phyloP scores from a whole-genome alignment of 2,113 vertebrate species.

The Eclectus roratus region DNA sequence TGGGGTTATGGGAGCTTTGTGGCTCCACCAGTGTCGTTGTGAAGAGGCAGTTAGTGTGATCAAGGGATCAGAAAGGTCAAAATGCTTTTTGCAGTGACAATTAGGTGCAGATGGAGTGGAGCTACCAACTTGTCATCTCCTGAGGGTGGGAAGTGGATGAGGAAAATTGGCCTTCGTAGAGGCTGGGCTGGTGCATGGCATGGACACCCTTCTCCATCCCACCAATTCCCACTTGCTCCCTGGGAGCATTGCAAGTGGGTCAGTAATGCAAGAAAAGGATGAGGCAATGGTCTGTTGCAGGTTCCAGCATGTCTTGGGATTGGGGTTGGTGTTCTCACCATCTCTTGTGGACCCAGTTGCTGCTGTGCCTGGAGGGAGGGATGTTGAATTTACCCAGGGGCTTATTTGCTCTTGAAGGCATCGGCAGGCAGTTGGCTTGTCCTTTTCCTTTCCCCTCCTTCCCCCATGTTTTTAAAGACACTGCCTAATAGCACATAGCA shows the following conservation, averaged over 20 bases:
- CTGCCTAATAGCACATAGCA: rapidly evolving
- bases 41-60: neutral
- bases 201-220: rapidly evolving
- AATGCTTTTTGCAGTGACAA: rapidly evolving
- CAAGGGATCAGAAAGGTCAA: neutral
- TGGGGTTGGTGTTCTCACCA: rapidly evolving
- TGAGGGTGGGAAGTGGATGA: neutral
- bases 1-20: neutral
- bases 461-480: neutral
- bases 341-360: neutral
- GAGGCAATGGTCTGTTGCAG: neutral
- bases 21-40: neutral
- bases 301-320: neutral
- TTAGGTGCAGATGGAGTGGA: neutral
- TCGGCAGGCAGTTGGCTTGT: rapidly evolving
- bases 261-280: neutral
- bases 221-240: rapidly evolving
- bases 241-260: neutral
- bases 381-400: rapidly evolving
- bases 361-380: neutral
- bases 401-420: neutral
- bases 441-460: neutral
- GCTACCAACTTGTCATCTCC: rapidly evolving
- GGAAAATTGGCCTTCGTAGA: neutral
- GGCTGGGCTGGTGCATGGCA: rapidly evolving